Evolutionary conservation across 2,888 invertebrate species (phyloP), one percentile per base, ranked within the genome.

Genomic region (Argynnis bischoffii): DNA sequence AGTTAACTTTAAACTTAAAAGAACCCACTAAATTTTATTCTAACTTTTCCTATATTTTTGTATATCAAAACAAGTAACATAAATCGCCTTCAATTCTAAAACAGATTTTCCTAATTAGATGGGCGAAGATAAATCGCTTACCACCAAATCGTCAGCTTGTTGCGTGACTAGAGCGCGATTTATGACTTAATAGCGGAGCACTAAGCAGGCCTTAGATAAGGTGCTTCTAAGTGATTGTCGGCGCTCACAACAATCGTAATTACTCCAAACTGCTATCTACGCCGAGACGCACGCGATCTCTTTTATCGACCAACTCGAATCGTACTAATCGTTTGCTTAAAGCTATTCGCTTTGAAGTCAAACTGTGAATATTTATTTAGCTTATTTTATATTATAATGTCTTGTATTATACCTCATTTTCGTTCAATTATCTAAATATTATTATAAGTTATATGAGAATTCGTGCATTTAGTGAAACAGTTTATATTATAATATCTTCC

Each of bases 161-260:
- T 85, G 92, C 92, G 92, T 92, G 92, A 89, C 92, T 86, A 72
- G 78, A 74, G 75, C 75, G 84, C 86, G 89, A 92, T 92, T 92
- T 92, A 92, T 92, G 90, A 90, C 91, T 92, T 92, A 91, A 92
- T 92, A 92, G 90, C 83, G 78, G 80, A 86, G 87, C 86, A 89
- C 89, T 91, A 91, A 92, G 90, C 90, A 91, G 89, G 87, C 78
- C 89, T 90, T 87, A 91, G 92, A 92, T 92, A 92, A 92, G 92
- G 88, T 84, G 87, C 86, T 85, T 89, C 88, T 92, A 92, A 92
- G 91, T 92, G 92, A 92, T 91, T 92, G 92, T 92, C 91, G 92
- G 90, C 87, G 83, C 87, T 90, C 91, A 90, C 91, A 91, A 92
- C 92, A 91, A 91, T 90, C 88, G 91, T 92, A 92, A 92, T 92